Evolutionary conservation across 2,797 vertebrate genomes (phyloP).

Genomic region (Dromococcyx pavoninus): DNA sequence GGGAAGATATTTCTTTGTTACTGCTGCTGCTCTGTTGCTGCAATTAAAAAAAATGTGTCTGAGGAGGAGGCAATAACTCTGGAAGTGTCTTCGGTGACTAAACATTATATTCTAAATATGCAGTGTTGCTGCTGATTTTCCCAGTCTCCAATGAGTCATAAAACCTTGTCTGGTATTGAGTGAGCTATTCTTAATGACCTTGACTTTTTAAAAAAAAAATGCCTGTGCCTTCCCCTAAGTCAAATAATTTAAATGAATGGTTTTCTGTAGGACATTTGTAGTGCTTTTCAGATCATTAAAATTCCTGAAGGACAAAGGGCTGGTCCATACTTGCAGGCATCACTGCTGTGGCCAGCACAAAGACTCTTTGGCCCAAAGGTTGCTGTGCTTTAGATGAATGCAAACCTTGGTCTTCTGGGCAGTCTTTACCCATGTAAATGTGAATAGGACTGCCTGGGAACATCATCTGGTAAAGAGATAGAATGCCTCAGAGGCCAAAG

Average conservation of each 20-base stretch:
- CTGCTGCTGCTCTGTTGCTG: not conserved
- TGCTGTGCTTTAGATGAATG: not conserved
- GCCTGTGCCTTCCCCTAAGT: not conserved
- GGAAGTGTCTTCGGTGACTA: conserved; percentile 11
- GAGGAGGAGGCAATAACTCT: conserved; percentile 31
- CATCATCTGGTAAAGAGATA: not conserved
- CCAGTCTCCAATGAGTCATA: conserved; percentile 44
- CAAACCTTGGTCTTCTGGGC: not conserved
- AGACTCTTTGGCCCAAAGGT: not conserved
- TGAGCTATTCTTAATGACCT: conserved; percentile 28
- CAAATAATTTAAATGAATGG: conserved; percentile 16
- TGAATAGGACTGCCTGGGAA: not conserved
- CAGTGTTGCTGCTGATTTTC: conserved; percentile 25
- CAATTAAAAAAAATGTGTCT: conserved; percentile 32
- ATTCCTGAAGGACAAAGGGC: not conserved
- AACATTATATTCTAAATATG: conserved; percentile 1
- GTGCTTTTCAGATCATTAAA: not conserved
- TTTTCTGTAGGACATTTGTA: conserved; percentile 12
- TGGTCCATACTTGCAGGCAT: not conserved
- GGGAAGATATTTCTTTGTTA: conserved; percentile 8
- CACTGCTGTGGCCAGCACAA: not conserved
- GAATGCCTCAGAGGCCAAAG: not conserved
- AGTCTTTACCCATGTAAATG: not conserved
- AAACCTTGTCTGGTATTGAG: not conserved
- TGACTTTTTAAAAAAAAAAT: not conserved